Base-by-base conservation (phyloP, 2,113 vertebrate genomes). In the Chunga burmeisteri region DNA sequence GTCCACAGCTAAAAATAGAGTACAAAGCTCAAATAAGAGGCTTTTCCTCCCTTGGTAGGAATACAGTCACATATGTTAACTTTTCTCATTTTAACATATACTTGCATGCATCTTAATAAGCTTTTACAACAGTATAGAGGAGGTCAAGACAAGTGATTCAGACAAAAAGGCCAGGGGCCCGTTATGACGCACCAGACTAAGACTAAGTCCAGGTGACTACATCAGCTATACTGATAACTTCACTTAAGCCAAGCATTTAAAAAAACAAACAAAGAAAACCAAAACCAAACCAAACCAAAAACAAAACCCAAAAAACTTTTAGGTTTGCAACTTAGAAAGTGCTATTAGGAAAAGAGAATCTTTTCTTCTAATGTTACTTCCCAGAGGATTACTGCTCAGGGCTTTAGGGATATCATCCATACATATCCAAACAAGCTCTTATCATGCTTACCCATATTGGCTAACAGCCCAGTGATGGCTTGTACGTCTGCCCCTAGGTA, bases 401-500 rank as follows among this genome's bases (percentile, higher is more conserved):
- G 32, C 42, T 58, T 84, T 58, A 61, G 36, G 55, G 47, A 62
- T 34, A 44, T 15, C 32, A 53, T 17, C 56, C n/a, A 40, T 1
- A 0, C 49, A 7, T 10, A 56, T 13, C 32, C 61, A 65, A 75
- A 55, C 9, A 16, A 62, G 44, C 40, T 74, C 59, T 56, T 32
- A 74, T 30, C 68, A 17, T 25, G 96, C 98, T 75, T 98, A 99
- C 99, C 99, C 99, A 99, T 99, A 88, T 99, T 99, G 68, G 99
- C 99, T 86, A 99, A 88, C 77, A 99, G 97, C n/a, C 99, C 99
- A 9, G 97, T 98, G 96, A 99, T 98, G 92, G 99, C 99, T 96
- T 99, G 99, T 66, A 99, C 99, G 56, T 99, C 99, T 47, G 99
- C 99, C 82, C 99, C 99, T 34, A 99, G 98, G 96, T 99, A 99